Conservation (phyloP, 2,113 vertebrate genomes). For the Panthera uncia region DNA sequence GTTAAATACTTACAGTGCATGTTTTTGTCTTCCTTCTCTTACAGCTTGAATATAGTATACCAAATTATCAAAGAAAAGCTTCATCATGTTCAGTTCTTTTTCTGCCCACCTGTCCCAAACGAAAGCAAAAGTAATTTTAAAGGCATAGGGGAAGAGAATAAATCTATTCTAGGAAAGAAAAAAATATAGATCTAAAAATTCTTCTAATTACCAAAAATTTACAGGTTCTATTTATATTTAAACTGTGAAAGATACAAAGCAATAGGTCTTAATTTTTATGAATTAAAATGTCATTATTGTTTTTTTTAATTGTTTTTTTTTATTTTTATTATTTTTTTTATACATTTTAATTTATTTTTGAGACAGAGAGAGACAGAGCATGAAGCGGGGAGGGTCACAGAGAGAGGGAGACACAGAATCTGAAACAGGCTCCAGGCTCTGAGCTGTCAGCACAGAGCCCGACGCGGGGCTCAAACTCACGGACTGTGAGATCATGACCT, state of each 20-base stretch:
- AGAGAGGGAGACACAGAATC: no score
- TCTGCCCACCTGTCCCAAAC: conserved; percentile 95
- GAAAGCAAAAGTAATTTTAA: conserved; percentile 63
- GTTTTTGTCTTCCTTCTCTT: conserved; percentile 94
- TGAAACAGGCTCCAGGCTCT: no score
- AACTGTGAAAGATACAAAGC: conserved; percentile 1
- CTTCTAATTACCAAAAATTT: neutral
- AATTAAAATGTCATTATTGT: neutral
- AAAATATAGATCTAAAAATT: neutral
- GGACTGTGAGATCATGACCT: no score
- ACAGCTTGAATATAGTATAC: conserved; percentile 98
- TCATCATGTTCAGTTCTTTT: conserved; percentile 99
- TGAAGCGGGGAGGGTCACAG: no score
- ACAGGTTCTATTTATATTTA: neutral
- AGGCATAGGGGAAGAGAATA: neutral
- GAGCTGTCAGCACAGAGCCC: no score
- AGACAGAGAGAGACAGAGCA: no score
- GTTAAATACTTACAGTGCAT: conserved; percentile 92
- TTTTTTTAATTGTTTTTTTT: neutral
- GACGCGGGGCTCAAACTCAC: no score
- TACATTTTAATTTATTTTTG: no score
- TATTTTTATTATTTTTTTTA: no score
- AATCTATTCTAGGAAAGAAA: neutral
- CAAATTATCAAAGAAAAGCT: conserved; percentile 98
- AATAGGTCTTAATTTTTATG: neutral